Evolutionary conservation across 2,888 invertebrate species (phyloP).

Genomic region (Imbricaverruca yamaguchii): DNA sequence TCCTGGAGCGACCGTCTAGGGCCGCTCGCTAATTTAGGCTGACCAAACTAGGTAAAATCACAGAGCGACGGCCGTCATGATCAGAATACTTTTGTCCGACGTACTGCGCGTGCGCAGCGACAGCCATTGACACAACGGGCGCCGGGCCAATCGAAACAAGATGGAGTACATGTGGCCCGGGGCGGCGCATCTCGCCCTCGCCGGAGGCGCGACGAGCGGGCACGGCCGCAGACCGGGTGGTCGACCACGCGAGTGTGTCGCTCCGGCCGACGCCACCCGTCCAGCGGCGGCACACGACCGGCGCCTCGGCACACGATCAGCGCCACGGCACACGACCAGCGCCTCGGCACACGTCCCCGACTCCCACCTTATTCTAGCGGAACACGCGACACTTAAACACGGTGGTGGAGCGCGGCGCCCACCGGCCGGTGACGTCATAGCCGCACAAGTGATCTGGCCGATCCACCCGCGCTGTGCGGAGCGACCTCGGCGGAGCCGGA

Average conservation of each 20-base stretch:
- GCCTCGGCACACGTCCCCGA: background rate
- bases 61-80: background rate
- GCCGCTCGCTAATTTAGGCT: background rate
- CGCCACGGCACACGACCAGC: background rate
- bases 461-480: too few relatives aligned
- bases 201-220: background rate
- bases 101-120: too few relatives aligned
- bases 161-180: background rate
- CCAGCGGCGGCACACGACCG: background rate
- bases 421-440: background rate
- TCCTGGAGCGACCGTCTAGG: background rate
- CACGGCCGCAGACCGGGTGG: background rate
- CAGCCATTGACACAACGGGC: too few relatives aligned
- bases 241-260: background rate
- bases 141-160: too few relatives aligned
- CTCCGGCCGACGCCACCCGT: background rate
- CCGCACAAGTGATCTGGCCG: background rate
- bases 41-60: conserved; percentile 19
- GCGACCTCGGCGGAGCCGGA: too few relatives aligned
- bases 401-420: background rate
- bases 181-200: background rate
- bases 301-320: background rate
- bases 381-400: background rate
- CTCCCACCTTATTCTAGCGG: background rate
- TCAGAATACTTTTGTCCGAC: background rate